Evolutionary conservation across 2,888 invertebrate genomes (phyloP), one percentile per base, ranked within the genome.

Genomic region (Strigamia transsilvanica): DNA sequence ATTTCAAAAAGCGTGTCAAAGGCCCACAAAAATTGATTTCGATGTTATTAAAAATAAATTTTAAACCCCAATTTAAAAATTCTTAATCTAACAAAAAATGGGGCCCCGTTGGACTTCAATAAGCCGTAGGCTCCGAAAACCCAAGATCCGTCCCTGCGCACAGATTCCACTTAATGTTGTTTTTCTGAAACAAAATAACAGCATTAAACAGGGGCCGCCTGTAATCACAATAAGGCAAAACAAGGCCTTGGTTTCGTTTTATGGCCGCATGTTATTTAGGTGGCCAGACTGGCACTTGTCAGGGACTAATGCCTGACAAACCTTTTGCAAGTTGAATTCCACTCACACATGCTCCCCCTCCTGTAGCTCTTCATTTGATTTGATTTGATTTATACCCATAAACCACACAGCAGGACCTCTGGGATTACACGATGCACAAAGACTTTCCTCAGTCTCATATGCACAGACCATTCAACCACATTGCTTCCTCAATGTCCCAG

Each of bases 281-380:
- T 42, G 42, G 1, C 15, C 46, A 13, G n/a, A n/a, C 15, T 46
- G 46, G 13, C n/a, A 46, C 46, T 46, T n/a, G 46, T n/a, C 46
- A 46, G 1, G n/a, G n/a, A 3, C 46, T 46, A 46, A 46, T 46
- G 46, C 46, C 46, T 46, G 46, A 46, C 46, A 46, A 46, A 46
- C 46, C 46, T 3, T 46, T n/a, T 46, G 15, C 13, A 46, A 46
- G 9, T 46, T 46, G 46, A 46, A 46, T 46, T 46, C 46, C 46
- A 9, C 5, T 46, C 46, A 46, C 15, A 46, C 61, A 21, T 9
- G 21, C 61, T 66, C 61, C 61, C 61, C 61, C 46, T 46, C 23
- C 61, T 66, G 61, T 21, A 66, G 61, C 61, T 66, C 61, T 66
- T 66, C 61, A 66, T 66, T 66, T 66, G 61, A 66, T 66, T 66